phyloP scores from a whole-genome alignment of 2,113 vertebrate genomes.

The Syrmaticus mikado region DNA sequence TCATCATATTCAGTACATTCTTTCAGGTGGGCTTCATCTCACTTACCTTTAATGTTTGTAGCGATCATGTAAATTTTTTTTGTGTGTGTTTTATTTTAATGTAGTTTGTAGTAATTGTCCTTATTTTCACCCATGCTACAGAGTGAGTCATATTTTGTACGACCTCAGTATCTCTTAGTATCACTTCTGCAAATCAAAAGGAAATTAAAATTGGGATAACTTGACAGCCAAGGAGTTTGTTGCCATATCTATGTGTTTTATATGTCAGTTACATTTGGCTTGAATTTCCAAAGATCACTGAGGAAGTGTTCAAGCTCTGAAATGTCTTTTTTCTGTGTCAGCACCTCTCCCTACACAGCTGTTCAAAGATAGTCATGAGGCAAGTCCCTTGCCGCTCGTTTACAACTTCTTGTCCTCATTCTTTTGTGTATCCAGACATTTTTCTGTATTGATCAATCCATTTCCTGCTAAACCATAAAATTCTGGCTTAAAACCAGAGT shows the following conservation, averaged over 20 bases:
- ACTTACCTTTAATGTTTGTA: background rate
- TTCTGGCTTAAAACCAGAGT: slow-evolving; percentile 21
- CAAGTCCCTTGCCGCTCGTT: background rate
- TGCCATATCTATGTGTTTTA: background rate
- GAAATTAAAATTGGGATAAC: background rate
- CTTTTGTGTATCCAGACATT: background rate
- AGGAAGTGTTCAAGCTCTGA: background rate
- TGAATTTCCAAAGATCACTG: background rate
- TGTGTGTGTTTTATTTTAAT: background rate
- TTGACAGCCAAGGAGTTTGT: background rate
- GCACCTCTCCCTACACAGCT: background rate
- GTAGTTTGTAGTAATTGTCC: background rate
- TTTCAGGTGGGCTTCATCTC: background rate
- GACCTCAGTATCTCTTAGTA: background rate
- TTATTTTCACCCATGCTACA: background rate
- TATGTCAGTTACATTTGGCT: background rate
- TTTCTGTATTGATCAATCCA: background rate
- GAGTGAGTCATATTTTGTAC: background rate
- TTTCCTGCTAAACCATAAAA: slow-evolving; percentile 15
- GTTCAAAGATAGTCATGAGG: background rate
- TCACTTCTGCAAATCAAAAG: background rate
- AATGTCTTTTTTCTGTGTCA: background rate
- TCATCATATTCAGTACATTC: background rate
- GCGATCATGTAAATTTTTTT: background rate
- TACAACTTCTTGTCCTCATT: background rate